phyloP scores from a whole-genome alignment of 2,113 vertebrate genomes.

The Theropithecus gelada region DNA sequence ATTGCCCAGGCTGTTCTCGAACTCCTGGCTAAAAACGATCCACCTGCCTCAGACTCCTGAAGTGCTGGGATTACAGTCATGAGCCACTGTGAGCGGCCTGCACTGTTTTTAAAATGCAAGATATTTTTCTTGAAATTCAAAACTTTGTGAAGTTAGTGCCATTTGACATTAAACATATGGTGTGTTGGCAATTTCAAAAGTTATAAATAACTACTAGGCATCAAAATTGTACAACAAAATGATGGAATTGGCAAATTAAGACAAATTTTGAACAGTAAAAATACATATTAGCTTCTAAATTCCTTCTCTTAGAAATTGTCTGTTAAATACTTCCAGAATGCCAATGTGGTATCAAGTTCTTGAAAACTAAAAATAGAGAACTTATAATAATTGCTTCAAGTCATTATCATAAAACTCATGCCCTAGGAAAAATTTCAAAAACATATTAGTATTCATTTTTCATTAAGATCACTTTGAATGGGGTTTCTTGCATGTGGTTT shows the following conservation, averaged over 20 bases:
- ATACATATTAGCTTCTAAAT: not conserved
- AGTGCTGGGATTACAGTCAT: no score
- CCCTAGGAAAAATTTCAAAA: not conserved
- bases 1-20: no score
- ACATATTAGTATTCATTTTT: conserved; percentile 4
- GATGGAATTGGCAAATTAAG: not conserved
- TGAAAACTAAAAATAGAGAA: not conserved
- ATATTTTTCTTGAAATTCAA: not conserved
- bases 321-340: not conserved
- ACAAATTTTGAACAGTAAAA: not conserved
- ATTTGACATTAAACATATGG: not conserved
- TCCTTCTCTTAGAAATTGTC: not conserved
- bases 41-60: no score
- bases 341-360: not conserved
- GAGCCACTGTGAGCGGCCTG: no score
- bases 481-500: not conserved
- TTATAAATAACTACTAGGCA: not conserved
- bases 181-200: not conserved
- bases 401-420: not conserved
- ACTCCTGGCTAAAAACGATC: no score
- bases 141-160: not conserved
- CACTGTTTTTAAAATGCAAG: not conserved
- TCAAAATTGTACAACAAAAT: not conserved
- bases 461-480: not conserved
- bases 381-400: conserved; percentile 1